Conservation (phyloP, 2,797 vertebrate genomes). For the Halcyon chelicuti region DNA sequence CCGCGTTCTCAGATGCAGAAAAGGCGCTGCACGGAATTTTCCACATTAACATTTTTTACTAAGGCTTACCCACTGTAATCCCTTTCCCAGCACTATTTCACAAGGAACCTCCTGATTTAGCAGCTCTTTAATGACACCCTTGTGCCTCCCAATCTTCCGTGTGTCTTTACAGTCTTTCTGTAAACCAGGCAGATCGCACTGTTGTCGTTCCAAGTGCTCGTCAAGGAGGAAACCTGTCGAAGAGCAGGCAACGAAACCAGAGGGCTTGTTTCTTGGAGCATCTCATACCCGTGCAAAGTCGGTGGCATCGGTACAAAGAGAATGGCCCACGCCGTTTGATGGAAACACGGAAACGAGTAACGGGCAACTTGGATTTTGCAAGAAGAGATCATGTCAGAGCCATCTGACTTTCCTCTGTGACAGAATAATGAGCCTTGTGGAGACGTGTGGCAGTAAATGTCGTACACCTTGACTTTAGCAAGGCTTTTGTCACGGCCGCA, state of each 20-base stretch:
- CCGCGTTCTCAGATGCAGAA: background rate
- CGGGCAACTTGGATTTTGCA: background rate
- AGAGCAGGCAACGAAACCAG: background rate
- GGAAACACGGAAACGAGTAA: background rate
- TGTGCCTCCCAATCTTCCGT: background rate
- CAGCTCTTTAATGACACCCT: background rate
- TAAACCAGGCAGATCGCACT: background rate
- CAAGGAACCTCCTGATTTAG: background rate
- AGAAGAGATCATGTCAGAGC: background rate
- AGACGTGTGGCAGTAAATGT: background rate
- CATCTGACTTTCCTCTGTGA: background rate
- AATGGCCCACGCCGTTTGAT: accelerated
- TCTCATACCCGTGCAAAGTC: background rate
- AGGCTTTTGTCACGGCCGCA: background rate
- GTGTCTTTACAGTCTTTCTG: background rate
- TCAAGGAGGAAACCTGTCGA: background rate
- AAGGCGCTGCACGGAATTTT: background rate
- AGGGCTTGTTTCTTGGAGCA: background rate
- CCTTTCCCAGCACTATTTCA: background rate
- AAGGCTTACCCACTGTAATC: background rate
- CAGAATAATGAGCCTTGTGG: background rate
- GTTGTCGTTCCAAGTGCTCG: background rate
- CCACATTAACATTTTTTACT: background rate
- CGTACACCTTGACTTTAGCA: accelerated
- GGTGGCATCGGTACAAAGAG: accelerated